A percentile compares a stretch with the other conserved stretches of the same genome.
These are phyloP conservation scores for Bryconaethiops microstoma DNA, from an alignment of 2,797 vertebrate genomes.

Conservation along the genomic window DNA sequence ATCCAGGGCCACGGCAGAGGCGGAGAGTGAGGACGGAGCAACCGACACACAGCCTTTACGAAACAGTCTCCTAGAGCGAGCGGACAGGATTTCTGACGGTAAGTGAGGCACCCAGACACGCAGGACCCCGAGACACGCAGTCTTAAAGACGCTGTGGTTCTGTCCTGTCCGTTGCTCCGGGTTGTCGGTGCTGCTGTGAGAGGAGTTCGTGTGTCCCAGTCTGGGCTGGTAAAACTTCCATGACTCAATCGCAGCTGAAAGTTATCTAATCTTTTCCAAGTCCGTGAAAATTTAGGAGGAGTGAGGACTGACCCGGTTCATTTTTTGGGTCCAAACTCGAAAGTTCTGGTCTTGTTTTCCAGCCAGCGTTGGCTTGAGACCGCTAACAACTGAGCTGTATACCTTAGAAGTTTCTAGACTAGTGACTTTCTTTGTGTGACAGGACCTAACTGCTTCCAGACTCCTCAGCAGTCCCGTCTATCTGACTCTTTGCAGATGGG, in stretches of 20 bases:
- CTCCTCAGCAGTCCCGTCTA: too few relatives aligned
- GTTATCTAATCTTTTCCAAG: background rate
- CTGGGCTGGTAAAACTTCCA: too few relatives aligned
- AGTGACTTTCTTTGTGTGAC: too few relatives aligned
- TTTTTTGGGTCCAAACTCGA: background rate
- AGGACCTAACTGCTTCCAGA: too few relatives aligned
- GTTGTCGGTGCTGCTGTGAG: background rate
- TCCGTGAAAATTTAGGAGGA: too few relatives aligned
- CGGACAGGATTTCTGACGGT: background rate
- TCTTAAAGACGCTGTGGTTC: background rate
- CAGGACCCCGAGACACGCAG: background rate
- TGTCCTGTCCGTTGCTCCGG: background rate
- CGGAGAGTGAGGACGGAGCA: too few relatives aligned
- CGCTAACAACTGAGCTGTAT: background rate
- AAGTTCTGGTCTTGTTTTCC: background rate
- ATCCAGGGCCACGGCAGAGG: background rate
- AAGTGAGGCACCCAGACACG: background rate
- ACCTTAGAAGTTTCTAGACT: too few relatives aligned
- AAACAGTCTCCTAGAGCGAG: background rate
- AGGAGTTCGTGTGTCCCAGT: background rate
- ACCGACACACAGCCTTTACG: conserved; percentile 12
- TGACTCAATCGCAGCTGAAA: background rate
- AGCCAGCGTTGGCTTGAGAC: background rate
- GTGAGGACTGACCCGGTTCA: too few relatives aligned
- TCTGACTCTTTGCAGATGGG: too few relatives aligned